Evolutionary conservation across 2,113 vertebrate genomes (phyloP).

Genomic region (Pseudorhombus dupliciocellatus): DNA sequence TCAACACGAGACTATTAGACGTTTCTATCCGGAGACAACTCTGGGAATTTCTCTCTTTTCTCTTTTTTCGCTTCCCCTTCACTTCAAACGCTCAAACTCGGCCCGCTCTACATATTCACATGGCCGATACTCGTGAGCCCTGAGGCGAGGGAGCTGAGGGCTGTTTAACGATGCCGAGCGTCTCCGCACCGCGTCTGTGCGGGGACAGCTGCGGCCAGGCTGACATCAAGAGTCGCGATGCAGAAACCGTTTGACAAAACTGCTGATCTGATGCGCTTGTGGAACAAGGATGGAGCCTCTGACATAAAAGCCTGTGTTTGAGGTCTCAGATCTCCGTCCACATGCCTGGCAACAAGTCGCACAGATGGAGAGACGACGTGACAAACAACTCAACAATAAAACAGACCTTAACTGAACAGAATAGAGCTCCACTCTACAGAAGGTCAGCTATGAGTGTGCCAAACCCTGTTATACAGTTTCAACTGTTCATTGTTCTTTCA

Average conservation of each 20-base stretch:
- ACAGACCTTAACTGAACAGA: too few relatives aligned
- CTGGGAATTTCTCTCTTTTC: conserved; percentile 36
- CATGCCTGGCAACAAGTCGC: neutral
- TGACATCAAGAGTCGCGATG: conserved; percentile 52
- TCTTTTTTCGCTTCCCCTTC: conserved; percentile 26
- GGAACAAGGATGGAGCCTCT: conserved; percentile 26
- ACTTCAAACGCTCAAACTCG: conserved; percentile 45
- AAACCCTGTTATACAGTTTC: too few relatives aligned
- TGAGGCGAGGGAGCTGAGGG: conserved; percentile 27
- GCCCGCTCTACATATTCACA: conserved; percentile 41
- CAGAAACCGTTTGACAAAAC: conserved; percentile 40
- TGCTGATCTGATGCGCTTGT: conserved; percentile 19
- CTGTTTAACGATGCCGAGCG: conserved; percentile 51
- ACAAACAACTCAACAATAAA: too few relatives aligned
- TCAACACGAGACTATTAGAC: conserved; percentile 47
- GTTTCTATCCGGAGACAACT: conserved; percentile 28
- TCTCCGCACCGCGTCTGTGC: conserved; percentile 22
- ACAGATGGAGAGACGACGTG: neutral
- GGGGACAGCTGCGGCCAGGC: conserved; percentile 30
- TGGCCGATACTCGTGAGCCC: conserved; percentile 33
- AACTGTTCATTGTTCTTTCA: too few relatives aligned
- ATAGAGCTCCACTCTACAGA: too few relatives aligned
- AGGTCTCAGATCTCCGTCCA: conserved; percentile 24
- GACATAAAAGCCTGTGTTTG: conserved; percentile 13
- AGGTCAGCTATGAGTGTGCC: too few relatives aligned